A percentile compares a stretch with the other conserved stretches of the same genome.
Conservation (phyloP, 2,888 invertebrate species). For the Cataglyphis rosenhaueri region DNA sequence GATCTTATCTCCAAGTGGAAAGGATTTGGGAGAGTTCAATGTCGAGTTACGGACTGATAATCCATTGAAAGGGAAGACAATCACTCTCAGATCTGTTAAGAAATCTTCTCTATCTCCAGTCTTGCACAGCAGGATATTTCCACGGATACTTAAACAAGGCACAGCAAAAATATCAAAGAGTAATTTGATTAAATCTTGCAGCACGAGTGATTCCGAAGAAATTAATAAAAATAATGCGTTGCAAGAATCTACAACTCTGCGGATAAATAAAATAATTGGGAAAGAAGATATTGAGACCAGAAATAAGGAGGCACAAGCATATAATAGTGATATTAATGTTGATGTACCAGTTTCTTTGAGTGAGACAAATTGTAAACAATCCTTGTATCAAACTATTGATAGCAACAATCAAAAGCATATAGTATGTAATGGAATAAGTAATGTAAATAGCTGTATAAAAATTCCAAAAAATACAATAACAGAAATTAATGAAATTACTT, state of each 20-base stretch:
- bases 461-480: neutral
- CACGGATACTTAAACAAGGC: neutral
- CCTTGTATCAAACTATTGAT: neutral
- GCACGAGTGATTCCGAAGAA: neutral
- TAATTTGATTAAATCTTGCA: neutral
- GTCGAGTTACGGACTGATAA: conserved; percentile 65
- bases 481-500: neutral
- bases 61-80: conserved; percentile 60
- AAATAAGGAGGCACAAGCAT: neutral
- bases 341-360: neutral
- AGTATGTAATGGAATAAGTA: neutral
- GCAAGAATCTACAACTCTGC: neutral
- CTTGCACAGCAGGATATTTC: neutral
- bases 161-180: neutral
- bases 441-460: neutral
- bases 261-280: neutral
- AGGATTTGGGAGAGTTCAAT: conserved; percentile 79
- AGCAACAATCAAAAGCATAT: neutral
- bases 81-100: conserved; percentile 10
- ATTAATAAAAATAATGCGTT: neutral
- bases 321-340: neutral
- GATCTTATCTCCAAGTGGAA: conserved; percentile 76
- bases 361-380: neutral
- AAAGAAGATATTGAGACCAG: neutral
- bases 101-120: neutral